Evolutionary conservation across 2,888 invertebrate species (phyloP), one percentile per base, ranked within the genome.

Genomic region (Epirrhoe tristata): DNA sequence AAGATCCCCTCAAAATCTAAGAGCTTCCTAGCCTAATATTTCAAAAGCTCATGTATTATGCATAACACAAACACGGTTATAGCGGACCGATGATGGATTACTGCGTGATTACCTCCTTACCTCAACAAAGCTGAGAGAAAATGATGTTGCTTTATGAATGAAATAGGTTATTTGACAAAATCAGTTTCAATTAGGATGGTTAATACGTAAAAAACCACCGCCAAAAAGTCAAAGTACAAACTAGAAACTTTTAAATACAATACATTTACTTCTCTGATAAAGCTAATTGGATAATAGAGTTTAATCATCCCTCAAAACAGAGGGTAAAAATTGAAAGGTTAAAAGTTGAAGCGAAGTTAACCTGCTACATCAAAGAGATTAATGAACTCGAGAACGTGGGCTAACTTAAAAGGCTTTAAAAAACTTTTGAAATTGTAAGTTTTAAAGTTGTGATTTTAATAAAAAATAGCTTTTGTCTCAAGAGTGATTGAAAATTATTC

Each of bases 331-430:
- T 66, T 75, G 80, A 81, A 82, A 80, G 32, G 48, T 75, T 71
- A 74, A 81, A 81, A 84, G 86, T 86, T 86, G 84, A 63, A 69
- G 60, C 66, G 67, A 76, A 70, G 72, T 78, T 75, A 69, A 68
- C 76, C 73, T 70, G 72, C 66, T 36, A 82, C 81, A 83, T 83
- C 81, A 83, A 82, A 85, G 53, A 73, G 75, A 73, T 77, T 83
- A 82, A 83, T 83, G 81, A 81, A 77, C 69, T 70, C 67, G 66
- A 66, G 36, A 64, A 68, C 70, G 58, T 64, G 54, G 24, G 5
- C 31, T 31, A 14, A 16, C 14, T 48, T 57, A 54, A 68, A 71
- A 60, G 53, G 53, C 62, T 53, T 39, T 39, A 54, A 54, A 48
- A 17, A 6, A n/a, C 24, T 24, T 24, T 24, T 24, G 12, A 54